Conservation (phyloP, 2,113 vertebrate genomes). For the Monopterus albus region DNA sequence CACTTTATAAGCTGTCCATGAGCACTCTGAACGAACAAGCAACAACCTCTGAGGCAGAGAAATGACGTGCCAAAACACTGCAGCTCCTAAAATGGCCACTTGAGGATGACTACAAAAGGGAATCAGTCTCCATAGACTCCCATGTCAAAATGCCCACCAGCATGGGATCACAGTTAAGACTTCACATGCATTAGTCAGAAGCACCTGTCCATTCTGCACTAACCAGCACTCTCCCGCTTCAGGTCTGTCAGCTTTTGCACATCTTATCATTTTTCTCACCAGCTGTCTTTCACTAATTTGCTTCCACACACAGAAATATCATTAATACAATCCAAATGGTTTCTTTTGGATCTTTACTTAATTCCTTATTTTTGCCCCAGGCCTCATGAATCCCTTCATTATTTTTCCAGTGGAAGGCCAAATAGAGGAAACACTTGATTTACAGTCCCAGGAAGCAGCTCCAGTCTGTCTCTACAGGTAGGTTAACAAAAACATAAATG, state of each 20-base stretch:
- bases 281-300: slow-evolving; percentile 27
- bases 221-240: background rate
- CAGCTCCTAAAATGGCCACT: too few relatives aligned
- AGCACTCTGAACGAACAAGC: too few relatives aligned
- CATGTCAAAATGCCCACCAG: too few relatives aligned
- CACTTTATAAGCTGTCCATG: too few relatives aligned
- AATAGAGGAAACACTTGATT: slow-evolving; percentile 68
- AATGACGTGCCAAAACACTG: too few relatives aligned
- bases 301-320: slow-evolving; percentile 46
- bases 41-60: too few relatives aligned
- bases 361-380: slow-evolving; percentile 59
- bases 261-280: slow-evolving; percentile 36
- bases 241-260: slow-evolving; percentile 30
- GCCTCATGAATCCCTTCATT: slow-evolving; percentile 62
- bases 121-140: too few relatives aligned
- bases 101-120: too few relatives aligned
- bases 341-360: slow-evolving; percentile 62
- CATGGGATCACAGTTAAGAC: too few relatives aligned
- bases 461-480: slow-evolving; percentile 43
- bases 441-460: slow-evolving; percentile 59
- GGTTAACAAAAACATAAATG: slow-evolving; percentile 67
- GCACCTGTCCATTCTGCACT: slow-evolving; percentile 20
- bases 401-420: slow-evolving; percentile 52
- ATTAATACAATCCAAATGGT: slow-evolving; percentile 67
- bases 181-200: background rate